Percentiles rank a stretch among this genome's conserved stretches.
Conservation (phyloP, 2,888 invertebrate genomes). For the Ellobium chinense region DNA sequence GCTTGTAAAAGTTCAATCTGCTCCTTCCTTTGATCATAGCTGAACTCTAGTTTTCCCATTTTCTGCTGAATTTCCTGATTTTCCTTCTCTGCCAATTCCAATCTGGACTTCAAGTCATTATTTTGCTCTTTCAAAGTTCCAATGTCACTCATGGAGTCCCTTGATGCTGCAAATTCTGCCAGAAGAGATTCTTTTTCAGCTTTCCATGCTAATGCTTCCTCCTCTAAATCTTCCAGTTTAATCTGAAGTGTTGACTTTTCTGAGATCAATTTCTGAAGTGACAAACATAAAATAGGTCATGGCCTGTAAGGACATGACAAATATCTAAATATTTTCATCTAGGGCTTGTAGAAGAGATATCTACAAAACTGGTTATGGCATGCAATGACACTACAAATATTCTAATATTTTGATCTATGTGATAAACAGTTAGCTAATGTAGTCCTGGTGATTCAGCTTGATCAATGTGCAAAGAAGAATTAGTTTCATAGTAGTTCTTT, state of each 20-base stretch:
- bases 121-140: constrained; percentile 14
- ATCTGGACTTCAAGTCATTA: constrained; percentile 55
- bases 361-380: neutral
- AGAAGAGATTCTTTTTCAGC: constrained; percentile 36
- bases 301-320: neutral
- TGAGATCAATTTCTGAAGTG: constrained; percentile 43
- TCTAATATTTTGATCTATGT: too few relatives aligned
- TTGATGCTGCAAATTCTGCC: neutral
- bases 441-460: too few relatives aligned
- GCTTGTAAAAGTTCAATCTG: constrained; percentile 43
- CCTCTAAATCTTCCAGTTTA: constrained; percentile 50
- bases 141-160: neutral
- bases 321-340: neutral
- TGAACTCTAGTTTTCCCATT: constrained; percentile 14
- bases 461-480: too few relatives aligned
- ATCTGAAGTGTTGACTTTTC: constrained; percentile 46
- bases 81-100: constrained; percentile 44
- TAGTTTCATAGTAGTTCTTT: too few relatives aligned
- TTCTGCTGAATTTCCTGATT: constrained; percentile 33
- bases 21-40: constrained; percentile 38
- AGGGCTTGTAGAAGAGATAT: neutral
- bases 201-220: constrained; percentile 38
- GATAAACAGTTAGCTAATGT: too few relatives aligned
- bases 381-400: neutral
- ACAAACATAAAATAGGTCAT: neutral